Evolutionary conservation across 2,888 invertebrate genomes (phyloP), one percentile per base, ranked within the genome.

Genomic region (Petrophora chlorosata): DNA sequence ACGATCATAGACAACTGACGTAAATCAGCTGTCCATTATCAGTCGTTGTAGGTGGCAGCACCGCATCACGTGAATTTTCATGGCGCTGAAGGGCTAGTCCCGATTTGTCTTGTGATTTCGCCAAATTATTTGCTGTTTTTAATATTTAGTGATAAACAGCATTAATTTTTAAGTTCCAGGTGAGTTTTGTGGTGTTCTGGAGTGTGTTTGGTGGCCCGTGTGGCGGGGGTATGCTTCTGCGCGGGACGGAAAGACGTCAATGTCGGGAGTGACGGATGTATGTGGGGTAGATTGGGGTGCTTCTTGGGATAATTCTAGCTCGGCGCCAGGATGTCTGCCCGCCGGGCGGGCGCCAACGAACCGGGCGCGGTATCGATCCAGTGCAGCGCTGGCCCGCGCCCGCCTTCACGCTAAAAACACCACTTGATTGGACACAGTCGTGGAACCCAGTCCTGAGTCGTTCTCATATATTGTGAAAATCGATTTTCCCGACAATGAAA

Each of bases 11-110:
- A 90, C 84, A 88, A 87, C 80, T 89, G 90, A 90, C 89, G 85
- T 88, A 86, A 90, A 91, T 90, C 90, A 91, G 90, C 90, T 91
- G 90, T 89, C 49, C 49, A 39, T 73, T 67, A 70, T 76, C 73
- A 83, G 80, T 83, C 66, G 75, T 85, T 83, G 79, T 85, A 91
- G 91, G 83, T 90, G 89, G 91, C 91, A 91, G 90, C 91, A 91
- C 91, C 73, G 90, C 87, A 88, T 92, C 92, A 92, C 92, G 92
- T 92, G 92, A 92, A 92, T 91, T 90, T 90, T 91, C 89, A 91
- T 88, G 91, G 91, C 91, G 88, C 80, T 85, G 85, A 86, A 85
- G 91, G 90, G 88, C 87, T 87, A 83, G 87, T 79, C 88, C 89
- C 90, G 85, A 83, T 81, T 85, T 85, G 90, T 90, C 90, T 90